Evolutionary conservation across 2,888 invertebrate species (phyloP).

Genomic region (Allolobophora icterica): DNA sequence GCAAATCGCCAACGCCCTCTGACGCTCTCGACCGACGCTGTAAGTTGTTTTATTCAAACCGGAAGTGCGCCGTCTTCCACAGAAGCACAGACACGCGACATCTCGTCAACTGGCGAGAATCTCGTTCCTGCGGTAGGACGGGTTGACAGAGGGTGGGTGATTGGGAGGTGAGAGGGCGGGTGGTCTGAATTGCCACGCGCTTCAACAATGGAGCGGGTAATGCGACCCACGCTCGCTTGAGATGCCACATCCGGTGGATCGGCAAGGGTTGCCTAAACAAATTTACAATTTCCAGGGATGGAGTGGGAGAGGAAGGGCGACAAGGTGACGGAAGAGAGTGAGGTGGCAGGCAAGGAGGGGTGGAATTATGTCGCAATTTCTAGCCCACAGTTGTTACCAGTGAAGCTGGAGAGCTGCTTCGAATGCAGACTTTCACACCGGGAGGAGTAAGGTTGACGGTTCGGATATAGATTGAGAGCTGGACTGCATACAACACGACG

Average conservation of each 20-base stretch:
- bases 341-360: not conserved
- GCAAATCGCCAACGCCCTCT: not conserved
- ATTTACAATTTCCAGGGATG: constrained; percentile 5
- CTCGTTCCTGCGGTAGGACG: not conserved
- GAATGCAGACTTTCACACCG: not conserved
- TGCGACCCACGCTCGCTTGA: not conserved
- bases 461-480: too few species aligned
- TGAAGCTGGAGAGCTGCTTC: too few species aligned
- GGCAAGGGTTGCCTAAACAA: not conserved
- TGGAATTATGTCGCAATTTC: not conserved
- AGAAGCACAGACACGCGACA: not conserved
- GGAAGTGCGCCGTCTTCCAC: not conserved
- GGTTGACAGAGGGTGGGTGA: too few species aligned
- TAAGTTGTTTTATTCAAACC: not conserved
- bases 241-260: not conserved
- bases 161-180: not conserved
- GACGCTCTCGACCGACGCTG: too few species aligned
- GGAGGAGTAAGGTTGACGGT: not conserved
- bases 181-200: not conserved
- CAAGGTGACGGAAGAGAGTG: not conserved
- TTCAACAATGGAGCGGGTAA: not conserved
- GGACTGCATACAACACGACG: too few species aligned
- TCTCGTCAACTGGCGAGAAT: constrained; percentile 18
- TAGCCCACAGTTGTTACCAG: not conserved
- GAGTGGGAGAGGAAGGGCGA: not conserved